phyloP scores from a whole-genome alignment of 2,113 vertebrate genomes.

The Leuciscus idus region DNA sequence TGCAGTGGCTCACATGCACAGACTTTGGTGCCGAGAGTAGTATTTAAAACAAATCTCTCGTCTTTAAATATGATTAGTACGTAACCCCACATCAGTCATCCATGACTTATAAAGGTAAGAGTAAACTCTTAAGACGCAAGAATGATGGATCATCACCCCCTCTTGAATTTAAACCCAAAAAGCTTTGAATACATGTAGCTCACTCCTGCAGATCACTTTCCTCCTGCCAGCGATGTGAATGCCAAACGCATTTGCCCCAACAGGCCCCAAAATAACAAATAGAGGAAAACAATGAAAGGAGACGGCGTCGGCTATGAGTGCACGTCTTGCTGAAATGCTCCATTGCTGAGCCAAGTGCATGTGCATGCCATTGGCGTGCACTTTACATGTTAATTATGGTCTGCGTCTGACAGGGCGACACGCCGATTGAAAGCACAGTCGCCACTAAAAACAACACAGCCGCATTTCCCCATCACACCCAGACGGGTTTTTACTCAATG shows the following conservation, averaged over 20 bases:
- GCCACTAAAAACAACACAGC: slow-evolving; percentile 26
- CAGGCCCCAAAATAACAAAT: slow-evolving; percentile 38
- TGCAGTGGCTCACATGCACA: neutral
- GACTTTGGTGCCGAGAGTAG: neutral
- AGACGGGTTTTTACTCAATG: neutral
- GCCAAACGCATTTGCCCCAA: slow-evolving; percentile 39
- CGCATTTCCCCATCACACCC: slow-evolving; percentile 18
- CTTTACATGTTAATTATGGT: slow-evolving; percentile 56
- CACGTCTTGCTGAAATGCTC: slow-evolving; percentile 43
- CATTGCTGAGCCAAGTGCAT: slow-evolving; percentile 46
- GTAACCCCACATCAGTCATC: slow-evolving; percentile 19
- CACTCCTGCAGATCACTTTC: neutral
- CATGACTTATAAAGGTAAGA: neutral
- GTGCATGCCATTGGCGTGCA: slow-evolving; percentile 28
- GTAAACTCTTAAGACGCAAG: neutral
- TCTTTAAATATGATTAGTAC: slow-evolving; percentile 23
- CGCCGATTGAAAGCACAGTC: slow-evolving; percentile 32
- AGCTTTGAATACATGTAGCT: slow-evolving; percentile 29
- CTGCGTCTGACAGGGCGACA: slow-evolving; percentile 44
- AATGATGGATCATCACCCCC: neutral
- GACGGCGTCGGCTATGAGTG: neutral
- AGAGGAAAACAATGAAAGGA: slow-evolving; percentile 38
- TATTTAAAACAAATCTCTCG: slow-evolving; percentile 19
- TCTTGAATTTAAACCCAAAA: slow-evolving; percentile 1
- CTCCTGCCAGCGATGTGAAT: neutral